Evolutionary conservation across 2,113 vertebrate species (phyloP).

Genomic region (Grus americana): DNA sequence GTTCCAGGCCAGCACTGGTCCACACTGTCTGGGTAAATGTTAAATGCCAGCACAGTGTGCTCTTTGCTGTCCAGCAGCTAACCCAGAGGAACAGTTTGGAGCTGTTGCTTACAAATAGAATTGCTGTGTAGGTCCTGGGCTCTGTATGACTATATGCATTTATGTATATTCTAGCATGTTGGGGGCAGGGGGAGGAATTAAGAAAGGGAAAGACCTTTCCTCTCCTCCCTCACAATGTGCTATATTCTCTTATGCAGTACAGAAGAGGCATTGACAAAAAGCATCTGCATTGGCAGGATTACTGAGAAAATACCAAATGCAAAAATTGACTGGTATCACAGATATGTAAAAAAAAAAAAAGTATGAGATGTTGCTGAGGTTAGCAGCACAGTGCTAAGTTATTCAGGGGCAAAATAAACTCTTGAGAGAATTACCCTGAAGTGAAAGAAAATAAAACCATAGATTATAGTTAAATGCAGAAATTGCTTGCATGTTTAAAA

Average conservation of each 20-base stretch:
- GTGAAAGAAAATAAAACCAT: slow-evolving; percentile 21
- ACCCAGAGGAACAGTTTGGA: neutral
- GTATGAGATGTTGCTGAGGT: neutral
- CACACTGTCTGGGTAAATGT: accelerated
- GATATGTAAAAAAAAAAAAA: neutral
- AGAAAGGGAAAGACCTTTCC: neutral
- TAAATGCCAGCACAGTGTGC: neutral
- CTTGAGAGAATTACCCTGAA: neutral
- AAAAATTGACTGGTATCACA: neutral
- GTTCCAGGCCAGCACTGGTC: neutral
- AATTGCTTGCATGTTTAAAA: neutral
- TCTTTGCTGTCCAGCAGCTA: neutral
- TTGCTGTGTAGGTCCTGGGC: neutral
- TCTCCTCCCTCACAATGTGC: neutral
- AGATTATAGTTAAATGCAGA: slow-evolving; percentile 20
- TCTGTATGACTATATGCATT: accelerated
- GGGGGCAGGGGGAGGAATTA: accelerated
- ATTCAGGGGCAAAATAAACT: slow-evolving; percentile 9
- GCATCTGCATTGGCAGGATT: neutral
- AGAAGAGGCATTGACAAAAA: neutral
- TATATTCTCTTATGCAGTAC: neutral
- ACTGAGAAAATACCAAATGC: neutral
- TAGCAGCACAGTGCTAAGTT: neutral
- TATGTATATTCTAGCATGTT: neutral
- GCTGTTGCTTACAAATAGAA: neutral